phyloP scores from a whole-genome alignment of 2,797 vertebrate genomes.

The Chlorospingus semifuscus region DNA sequence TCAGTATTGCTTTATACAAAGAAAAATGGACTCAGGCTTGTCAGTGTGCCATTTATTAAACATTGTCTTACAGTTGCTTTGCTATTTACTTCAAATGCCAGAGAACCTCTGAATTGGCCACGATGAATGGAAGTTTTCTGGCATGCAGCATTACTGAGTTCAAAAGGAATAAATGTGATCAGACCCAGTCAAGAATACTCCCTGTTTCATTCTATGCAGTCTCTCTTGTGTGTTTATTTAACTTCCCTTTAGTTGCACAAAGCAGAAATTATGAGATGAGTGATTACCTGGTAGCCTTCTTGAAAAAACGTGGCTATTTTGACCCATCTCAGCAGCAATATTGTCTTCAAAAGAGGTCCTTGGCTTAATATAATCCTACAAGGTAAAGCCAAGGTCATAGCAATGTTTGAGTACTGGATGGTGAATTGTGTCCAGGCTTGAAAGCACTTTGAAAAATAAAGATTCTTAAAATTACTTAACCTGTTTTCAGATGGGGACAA shows the following conservation, averaged over 20 bases:
- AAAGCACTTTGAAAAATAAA: not conserved
- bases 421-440: not conserved
- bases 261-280: not conserved
- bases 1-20: not conserved
- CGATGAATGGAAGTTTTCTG: constrained; percentile 30
- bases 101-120: not conserved
- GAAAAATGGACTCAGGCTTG: constrained; percentile 1
- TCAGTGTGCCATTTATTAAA: constrained; percentile 42
- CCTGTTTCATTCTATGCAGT: not conserved
- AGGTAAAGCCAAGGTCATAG: not conserved
- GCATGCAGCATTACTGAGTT: not conserved
- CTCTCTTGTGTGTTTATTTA: constrained; percentile 2
- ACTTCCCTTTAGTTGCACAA: not conserved
- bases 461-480: not conserved
- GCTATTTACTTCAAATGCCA: constrained; percentile 42
- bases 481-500: not conserved
- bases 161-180: constrained; percentile 7
- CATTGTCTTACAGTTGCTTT: constrained; percentile 30
- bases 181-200: not conserved
- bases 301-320: not conserved
- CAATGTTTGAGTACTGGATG: not conserved
- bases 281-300: not conserved
- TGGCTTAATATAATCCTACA: not conserved
- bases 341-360: not conserved
- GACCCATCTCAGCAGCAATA: not conserved